A percentile compares a stretch with the other conserved stretches of the same genome.
These are phyloP conservation scores for Hyperoodon ampullatus DNA, from an alignment of 2,113 vertebrate species.

Conservation along the genomic window DNA sequence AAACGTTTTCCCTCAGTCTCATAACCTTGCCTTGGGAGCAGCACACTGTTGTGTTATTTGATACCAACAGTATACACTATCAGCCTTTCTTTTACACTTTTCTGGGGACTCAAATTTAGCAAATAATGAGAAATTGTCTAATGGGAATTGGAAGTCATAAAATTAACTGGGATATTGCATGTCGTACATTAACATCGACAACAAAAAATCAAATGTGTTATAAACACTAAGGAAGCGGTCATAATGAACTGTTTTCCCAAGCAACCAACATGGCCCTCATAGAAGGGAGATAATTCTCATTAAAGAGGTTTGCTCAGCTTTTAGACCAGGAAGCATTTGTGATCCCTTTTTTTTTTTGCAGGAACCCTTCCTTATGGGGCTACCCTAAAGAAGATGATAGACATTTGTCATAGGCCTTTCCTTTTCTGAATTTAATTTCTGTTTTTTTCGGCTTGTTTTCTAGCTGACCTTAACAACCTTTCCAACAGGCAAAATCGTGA, in stretches of 20 bases:
- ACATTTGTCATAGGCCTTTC: neutral
- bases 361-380: neutral
- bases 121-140: conserved; percentile 65
- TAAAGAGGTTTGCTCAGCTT: neutral
- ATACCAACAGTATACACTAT: conserved; percentile 51
- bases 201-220: neutral
- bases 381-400: neutral
- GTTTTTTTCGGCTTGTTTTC: neutral
- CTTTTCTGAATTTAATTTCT: neutral
- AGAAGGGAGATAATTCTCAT: neutral
- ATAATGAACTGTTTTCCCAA: neutral
- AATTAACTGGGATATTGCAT: conserved; percentile 59
- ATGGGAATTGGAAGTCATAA: conserved; percentile 55
- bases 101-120: conserved; percentile 58
- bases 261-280: neutral
- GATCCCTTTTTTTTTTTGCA: neutral
- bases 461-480: neutral
- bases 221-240: conserved; percentile 6
- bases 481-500: neutral
- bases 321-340: neutral
- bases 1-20: conserved; percentile 40
- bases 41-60: conserved; percentile 12
- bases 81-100: conserved; percentile 58
- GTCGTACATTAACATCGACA: neutral
- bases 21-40: conserved; percentile 14